Base-by-base conservation (phyloP, 2,797 vertebrate species). In the Hyperoplus immaculatus region DNA sequence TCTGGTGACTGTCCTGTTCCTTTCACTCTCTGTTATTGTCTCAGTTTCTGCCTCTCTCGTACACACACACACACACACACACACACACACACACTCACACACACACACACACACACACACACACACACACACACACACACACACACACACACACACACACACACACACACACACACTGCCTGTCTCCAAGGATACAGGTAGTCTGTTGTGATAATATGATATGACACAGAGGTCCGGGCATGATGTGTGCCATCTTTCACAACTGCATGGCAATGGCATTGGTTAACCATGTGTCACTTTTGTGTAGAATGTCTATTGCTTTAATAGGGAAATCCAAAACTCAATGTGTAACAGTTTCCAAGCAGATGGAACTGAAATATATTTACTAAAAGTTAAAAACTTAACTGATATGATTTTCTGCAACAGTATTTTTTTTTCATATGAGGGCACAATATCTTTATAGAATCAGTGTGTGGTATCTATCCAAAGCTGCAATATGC, bases 191-290 rank as follows among this genome's bases (percentile, higher is more conserved):
- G 88, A 75, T 80, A 82, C 39, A 65, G 71, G 83, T 87, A 58
- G 85, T 85, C 86, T 83, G 84, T 70, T 89, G 89, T 42, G 80
- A 92, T 94, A 89, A 94, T 89, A 68, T 60, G 73, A 88, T 85
- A 58, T 90, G 93, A 93, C 91, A 93, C 63, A 16, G 78, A 69
- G 83, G 83, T 91, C 85, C 81, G 55, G 77, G 70, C 83, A 63
- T 84, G 88, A 93, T 77, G 87, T 77, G 86, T 92, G 90, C 92
- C 93, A 94, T 93, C 87, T 77, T 82, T 82, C 90, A 85, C 57
- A 54, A 78, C 78, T 70, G 87, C 73, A 11, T 84, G 84, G 77
- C 75, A 18, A 72, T 77, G 80, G 75, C 80, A 88, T 86, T 83
- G 86, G 87, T 91, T 83, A 84, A 89, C 83, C 74, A 56, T 74